Evolutionary conservation across 2,888 invertebrate genomes (phyloP).

Genomic region (Griposia aprilina): DNA sequence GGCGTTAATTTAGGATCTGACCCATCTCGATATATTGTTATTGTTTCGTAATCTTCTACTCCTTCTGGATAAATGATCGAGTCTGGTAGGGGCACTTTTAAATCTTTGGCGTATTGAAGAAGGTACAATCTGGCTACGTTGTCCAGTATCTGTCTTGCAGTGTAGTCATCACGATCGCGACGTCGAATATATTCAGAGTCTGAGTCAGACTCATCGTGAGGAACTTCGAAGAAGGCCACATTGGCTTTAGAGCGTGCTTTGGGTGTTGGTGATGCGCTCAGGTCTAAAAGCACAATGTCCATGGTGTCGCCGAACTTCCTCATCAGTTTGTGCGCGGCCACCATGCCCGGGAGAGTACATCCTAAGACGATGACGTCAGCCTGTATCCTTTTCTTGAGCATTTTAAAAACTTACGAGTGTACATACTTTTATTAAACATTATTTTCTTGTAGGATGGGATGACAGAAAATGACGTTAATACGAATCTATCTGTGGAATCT

Average conservation of each 20-base stretch:
- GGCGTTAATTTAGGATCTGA: neutral
- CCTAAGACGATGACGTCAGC: conserved; percentile 87
- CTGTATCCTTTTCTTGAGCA: conserved; percentile 74
- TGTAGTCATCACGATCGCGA: conserved; percentile 43
- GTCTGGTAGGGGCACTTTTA: conserved; percentile 80
- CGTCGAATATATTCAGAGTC: conserved; percentile 14
- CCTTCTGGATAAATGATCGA: conserved; percentile 75
- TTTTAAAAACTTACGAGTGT: conserved; percentile 29
- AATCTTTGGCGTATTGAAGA: conserved; percentile 78
- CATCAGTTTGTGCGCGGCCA: conserved; percentile 85
- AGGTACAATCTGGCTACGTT: conserved; percentile 79
- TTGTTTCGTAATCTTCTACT: conserved; percentile 16
- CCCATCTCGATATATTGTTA: neutral
- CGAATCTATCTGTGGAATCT: conserved; percentile 15
- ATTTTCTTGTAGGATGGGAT: conserved; percentile 15
- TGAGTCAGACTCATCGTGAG: conserved; percentile 54
- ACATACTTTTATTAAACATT: neutral
- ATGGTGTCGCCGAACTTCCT: conserved; percentile 83
- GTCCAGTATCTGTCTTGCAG: conserved; percentile 69
- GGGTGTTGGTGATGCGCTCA: conserved; percentile 60
- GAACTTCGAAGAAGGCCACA: conserved; percentile 77
- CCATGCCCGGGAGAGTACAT: conserved; percentile 85
- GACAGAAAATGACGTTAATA: conserved; percentile 18
- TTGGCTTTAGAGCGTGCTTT: conserved; percentile 71
- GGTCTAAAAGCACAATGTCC: conserved; percentile 84